Conservation (phyloP, 2,113 vertebrate species). For the Oreochromis aureus region DNA sequence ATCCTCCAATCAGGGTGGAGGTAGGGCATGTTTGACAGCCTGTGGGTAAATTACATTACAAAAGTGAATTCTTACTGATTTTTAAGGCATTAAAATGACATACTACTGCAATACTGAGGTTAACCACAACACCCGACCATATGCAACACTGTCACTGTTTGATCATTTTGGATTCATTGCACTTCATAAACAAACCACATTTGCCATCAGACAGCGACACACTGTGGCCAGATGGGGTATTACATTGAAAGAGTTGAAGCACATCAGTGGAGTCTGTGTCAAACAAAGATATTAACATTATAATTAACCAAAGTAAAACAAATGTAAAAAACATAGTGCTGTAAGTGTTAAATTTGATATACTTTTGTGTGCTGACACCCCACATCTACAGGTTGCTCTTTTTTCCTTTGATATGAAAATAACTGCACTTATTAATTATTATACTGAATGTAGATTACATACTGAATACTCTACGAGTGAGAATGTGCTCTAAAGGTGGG, state of each 20-base stretch:
- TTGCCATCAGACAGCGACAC: not conserved
- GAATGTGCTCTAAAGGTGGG: not conserved
- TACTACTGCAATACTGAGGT: fast-evolving
- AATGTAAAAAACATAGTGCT: fast-evolving
- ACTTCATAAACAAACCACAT: not conserved
- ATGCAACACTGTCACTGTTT: not conserved
- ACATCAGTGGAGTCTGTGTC: not conserved
- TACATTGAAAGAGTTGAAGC: not conserved
- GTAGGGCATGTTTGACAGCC: too few relatives aligned
- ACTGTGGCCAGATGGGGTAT: not conserved
- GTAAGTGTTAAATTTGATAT: not conserved
- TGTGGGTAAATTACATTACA: too few relatives aligned
- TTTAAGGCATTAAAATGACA: not conserved
- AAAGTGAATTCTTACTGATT: not conserved
- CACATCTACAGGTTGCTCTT: not conserved
- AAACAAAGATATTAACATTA: not conserved
- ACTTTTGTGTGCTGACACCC: not conserved
- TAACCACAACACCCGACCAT: not conserved
- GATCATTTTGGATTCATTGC: not conserved
- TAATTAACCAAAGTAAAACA: not conserved
- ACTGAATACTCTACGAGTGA: not conserved
- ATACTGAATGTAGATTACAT: fast-evolving
- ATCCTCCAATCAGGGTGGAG: too few relatives aligned
- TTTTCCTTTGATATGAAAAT: not conserved
- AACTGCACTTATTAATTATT: not conserved